phyloP scores from a whole-genome alignment of 2,797 vertebrate genomes.

The Myotis planiceps region DNA sequence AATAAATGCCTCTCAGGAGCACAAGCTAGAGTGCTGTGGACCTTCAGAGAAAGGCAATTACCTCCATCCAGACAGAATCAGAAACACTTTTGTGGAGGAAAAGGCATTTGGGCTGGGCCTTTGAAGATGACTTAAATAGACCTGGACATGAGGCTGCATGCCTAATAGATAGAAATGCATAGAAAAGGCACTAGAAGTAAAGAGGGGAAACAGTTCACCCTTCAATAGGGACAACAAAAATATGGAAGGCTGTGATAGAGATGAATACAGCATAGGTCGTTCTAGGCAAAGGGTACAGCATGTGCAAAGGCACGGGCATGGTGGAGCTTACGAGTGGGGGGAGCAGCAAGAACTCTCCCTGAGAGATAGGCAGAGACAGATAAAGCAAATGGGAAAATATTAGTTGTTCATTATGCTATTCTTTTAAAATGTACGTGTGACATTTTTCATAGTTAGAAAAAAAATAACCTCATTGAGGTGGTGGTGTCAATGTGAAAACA shows the following conservation, averaged over 20 bases:
- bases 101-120: neutral
- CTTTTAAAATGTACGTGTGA: neutral
- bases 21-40: neutral
- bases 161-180: neutral
- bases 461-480: neutral
- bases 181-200: neutral
- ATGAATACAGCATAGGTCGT: neutral
- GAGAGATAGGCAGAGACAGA: neutral
- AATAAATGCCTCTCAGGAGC: neutral
- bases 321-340: no score
- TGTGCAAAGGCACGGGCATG: neutral
- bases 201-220: neutral
- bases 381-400: neutral
- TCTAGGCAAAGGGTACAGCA: neutral
- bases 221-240: neutral
- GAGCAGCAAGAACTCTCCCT: neutral
- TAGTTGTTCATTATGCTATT: fast-evolving
- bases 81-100: neutral
- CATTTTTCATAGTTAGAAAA: neutral
- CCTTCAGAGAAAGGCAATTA: neutral
- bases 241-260: neutral
- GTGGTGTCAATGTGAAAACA: neutral
- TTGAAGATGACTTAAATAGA: neutral
- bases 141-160: neutral
- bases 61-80: neutral